These are phyloP conservation scores for Parauchenoglanis punctatus DNA, from an alignment of 2,797 vertebrate species.

Conservation along the genomic window DNA sequence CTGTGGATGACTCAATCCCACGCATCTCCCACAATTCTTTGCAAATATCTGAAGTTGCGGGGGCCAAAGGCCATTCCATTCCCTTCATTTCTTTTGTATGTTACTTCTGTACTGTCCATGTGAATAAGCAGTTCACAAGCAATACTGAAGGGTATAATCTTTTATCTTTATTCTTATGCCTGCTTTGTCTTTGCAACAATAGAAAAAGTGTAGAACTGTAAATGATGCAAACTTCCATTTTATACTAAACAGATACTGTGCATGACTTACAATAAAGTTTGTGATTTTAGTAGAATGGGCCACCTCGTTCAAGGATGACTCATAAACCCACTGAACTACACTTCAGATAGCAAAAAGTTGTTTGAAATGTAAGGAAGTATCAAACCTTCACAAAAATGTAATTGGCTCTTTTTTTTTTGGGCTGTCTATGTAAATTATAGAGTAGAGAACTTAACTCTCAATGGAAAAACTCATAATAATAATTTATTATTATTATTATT, in stretches of 20 bases:
- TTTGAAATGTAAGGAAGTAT: not conserved
- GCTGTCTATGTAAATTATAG: not conserved
- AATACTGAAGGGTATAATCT: slow-evolving; percentile 36
- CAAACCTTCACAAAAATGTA: not conserved
- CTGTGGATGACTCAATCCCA: slow-evolving; percentile 44
- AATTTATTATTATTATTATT: not conserved
- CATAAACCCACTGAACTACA: not conserved
- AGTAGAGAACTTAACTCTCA: not conserved
- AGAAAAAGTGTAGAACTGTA: slow-evolving; percentile 14
- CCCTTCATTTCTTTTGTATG: slow-evolving; percentile 18
- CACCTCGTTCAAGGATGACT: not conserved
- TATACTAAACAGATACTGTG: not conserved
- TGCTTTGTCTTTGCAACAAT: slow-evolving; percentile 37
- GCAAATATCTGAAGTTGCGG: slow-evolving; percentile 14
- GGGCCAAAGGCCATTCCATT: slow-evolving; percentile 34
- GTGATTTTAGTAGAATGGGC: not conserved
- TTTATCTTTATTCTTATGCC: slow-evolving; percentile 31
- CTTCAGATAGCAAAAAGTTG: not conserved
- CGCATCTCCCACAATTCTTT: slow-evolving; percentile 33
- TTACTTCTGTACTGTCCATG: slow-evolving; percentile 12
- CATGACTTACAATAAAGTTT: not conserved
- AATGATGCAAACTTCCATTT: slow-evolving; percentile 28
- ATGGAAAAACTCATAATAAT: too few relatives aligned
- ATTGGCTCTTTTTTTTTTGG: not conserved
- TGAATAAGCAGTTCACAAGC: slow-evolving; percentile 35